These are phyloP conservation scores for rabbit (Oryctolagus cuniculus) DNA, from an alignment of 2,113 vertebrate species.

Conservation along the genomic window DNA sequence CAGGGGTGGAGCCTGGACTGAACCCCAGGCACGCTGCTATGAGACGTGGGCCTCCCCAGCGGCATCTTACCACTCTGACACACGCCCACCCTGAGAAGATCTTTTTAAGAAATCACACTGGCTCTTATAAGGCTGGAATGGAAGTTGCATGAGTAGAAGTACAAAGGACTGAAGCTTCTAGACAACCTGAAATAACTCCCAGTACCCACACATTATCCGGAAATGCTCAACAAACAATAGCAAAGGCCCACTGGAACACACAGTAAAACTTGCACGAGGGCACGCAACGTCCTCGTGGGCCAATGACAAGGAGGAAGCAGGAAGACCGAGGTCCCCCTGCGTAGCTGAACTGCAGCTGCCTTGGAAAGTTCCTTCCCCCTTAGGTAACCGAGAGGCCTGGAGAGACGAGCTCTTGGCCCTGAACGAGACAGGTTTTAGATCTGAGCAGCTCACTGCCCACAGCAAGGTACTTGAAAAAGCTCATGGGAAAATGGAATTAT, in stretches of 20 bases:
- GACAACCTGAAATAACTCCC: slow-evolving; percentile 6
- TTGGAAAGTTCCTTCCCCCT: not conserved
- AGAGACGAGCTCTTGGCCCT: not conserved
- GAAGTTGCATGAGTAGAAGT: not conserved
- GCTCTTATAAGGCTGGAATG: not conserved
- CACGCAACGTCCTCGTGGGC: not conserved
- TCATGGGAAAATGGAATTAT: too few relatives aligned
- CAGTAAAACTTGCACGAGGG: not conserved
- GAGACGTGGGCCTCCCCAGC: too few relatives aligned
- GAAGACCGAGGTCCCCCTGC: not conserved
- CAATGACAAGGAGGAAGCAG: not conserved
- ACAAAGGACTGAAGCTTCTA: not conserved
- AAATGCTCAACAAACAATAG: slow-evolving; percentile 7
- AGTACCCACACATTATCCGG: not conserved
- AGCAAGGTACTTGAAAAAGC: too few relatives aligned
- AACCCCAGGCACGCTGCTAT: too few relatives aligned
- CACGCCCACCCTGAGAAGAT: too few relatives aligned
- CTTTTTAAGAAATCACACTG: not conserved
- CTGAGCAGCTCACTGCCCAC: not conserved
- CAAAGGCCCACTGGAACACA: not conserved
- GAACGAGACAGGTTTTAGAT: not conserved
- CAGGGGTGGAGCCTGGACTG: too few relatives aligned
- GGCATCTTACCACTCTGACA: too few relatives aligned
- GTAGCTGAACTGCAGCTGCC: not conserved
- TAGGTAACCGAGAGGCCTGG: not conserved